Conservation (phyloP, 2,113 vertebrate species). For the Microcebus jonahi region DNA sequence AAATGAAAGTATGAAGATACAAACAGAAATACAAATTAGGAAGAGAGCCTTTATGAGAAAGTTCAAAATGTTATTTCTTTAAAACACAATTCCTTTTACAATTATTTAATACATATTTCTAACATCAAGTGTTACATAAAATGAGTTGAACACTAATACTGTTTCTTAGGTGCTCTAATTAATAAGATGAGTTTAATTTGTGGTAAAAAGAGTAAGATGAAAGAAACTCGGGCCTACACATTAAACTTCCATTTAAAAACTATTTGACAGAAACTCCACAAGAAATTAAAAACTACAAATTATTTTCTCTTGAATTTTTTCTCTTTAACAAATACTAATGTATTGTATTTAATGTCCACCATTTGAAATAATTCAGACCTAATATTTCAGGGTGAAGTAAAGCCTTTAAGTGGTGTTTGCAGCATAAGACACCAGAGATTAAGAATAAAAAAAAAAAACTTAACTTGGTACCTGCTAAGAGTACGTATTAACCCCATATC, state of each 20-base stretch:
- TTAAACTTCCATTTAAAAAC: not conserved
- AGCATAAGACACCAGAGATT: not conserved
- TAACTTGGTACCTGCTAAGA: not conserved
- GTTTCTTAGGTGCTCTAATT: not conserved
- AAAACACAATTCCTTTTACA: not conserved
- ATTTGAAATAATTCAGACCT: slow-evolving; percentile 1
- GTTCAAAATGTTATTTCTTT: slow-evolving; percentile 5
- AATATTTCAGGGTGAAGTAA: not conserved
- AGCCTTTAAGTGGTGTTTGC: not conserved
- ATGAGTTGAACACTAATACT: not conserved
- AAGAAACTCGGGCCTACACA: not conserved
- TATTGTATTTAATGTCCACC: not conserved
- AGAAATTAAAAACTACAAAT: not conserved
- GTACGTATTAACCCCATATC: slow-evolving; percentile 11
- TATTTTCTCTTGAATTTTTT: not conserved
- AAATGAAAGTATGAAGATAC: not conserved
- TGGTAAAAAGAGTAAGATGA: not conserved
- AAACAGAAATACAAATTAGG: not conserved
- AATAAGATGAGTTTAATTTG: not conserved
- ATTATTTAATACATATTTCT: not conserved
- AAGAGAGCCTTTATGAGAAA: not conserved
- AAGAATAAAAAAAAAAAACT: not conserved
- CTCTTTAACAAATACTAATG: not conserved
- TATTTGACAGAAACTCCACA: not conserved
- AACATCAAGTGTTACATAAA: not conserved